Conservation (phyloP, 1,140 invertebrate genomes). For the Pygmarrhopalites habei region DNA sequence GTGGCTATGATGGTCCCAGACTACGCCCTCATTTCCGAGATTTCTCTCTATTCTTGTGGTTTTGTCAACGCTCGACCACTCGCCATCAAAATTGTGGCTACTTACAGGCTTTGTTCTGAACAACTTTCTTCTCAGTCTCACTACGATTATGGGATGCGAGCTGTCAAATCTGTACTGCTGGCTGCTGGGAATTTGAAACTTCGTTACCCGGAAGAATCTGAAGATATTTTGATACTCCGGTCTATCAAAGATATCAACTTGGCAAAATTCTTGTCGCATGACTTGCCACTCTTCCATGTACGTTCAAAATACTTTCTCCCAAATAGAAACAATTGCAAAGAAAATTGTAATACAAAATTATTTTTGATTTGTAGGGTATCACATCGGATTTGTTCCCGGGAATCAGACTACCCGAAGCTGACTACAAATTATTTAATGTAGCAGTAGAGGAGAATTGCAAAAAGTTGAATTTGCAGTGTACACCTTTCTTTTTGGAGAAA, state of each 20-base stretch:
- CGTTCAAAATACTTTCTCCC: conserved; percentile 14
- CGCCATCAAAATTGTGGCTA: conserved; percentile 89
- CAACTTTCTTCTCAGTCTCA: conserved; percentile 90
- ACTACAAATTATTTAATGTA: conserved; percentile 57
- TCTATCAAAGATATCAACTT: conserved; percentile 92
- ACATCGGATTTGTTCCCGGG: conserved; percentile 86
- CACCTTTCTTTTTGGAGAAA: conserved; percentile 78
- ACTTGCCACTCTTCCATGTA: conserved; percentile 76
- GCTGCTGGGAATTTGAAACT: conserved; percentile 85
- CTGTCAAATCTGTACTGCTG: conserved; percentile 79
- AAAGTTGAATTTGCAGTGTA: conserved; percentile 71
- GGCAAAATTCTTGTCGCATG: conserved; percentile 81
- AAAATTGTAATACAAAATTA: not conserved
- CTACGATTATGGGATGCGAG: conserved; percentile 89
- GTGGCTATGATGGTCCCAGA: conserved; percentile 98
- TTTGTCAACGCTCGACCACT: conserved; percentile 80
- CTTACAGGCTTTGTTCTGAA: conserved; percentile 86
- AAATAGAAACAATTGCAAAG: not conserved
- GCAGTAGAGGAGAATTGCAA: conserved; percentile 59
- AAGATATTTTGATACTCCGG: conserved; percentile 71
- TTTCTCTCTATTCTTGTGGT: conserved; percentile 87
- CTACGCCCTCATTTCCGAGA: conserved; percentile 89
- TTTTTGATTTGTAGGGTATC: conserved; percentile 60
- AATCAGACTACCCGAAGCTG: conserved; percentile 63
- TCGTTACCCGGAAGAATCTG: conserved; percentile 74